Evolutionary conservation across 2,797 vertebrate genomes (phyloP), one percentile per base, ranked within the genome.

Genomic region (Chrosomus eos): DNA sequence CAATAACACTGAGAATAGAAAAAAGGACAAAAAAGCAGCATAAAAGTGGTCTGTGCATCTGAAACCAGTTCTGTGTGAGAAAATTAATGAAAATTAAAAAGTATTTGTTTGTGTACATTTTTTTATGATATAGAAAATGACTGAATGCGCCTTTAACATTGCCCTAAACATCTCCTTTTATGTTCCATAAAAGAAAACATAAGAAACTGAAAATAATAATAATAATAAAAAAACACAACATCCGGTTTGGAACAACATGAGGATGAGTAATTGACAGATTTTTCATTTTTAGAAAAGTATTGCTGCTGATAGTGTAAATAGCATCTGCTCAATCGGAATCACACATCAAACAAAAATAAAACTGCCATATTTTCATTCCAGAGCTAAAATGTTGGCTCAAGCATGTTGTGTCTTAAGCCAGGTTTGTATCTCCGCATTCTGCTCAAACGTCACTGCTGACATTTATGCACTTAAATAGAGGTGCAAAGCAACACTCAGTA

Each of bases 281-380:
- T 71, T 58, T 71, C 14, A n/a, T 33, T 82, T 73, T 62, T 33
- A 11, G 68, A 31, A n/a, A 72, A n/a, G 58, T 82, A 51, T 38
- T 82, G 26, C 23, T 45, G 55, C 13, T 64, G 5, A 45, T 45
- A 9, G 31, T 66, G 43, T 58, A 75, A 51, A 82, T 66, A 38
- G 71, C 33, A 68, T 83, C 62, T 23, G 45, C 45, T 51, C 26
- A 1, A 66, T 75, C 31, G 21, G 43, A 74, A 83, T 74, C 71
- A 74, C 31, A n/a, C 60, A 18, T 55, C 28, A 48, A 14, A 48
- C 68, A 77, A 83, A 83, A 77, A 77, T 83, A 68, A 76, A 74
- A 53, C 62, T 67, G 58, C n/a, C 45, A 76, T 75, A 75, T 66
- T 76, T 75, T 76, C 45, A 31, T 55, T 83, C 16, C 60, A 67